Base-by-base conservation (phyloP, 2,113 vertebrate genomes). In the Stictonetta naevosa region DNA sequence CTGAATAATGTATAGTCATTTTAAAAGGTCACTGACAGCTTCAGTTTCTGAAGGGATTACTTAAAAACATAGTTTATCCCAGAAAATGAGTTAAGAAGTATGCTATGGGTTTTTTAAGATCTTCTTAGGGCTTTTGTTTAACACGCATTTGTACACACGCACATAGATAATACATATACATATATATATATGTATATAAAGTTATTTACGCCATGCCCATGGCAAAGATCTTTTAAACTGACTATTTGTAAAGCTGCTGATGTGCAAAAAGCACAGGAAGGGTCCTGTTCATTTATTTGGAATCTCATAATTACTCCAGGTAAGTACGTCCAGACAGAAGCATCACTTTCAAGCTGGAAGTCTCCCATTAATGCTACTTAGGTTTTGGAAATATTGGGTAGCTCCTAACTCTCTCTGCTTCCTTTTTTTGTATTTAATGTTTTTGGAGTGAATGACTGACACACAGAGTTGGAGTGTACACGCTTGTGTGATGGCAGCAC, bases 211-310 rank as follows among this genome's bases (percentile, higher is more conserved):
- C 78, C 83, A 34, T 94, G 26, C 88, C 95, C 60, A 79, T 87
- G 68, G 90, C 88, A 85, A 69, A 69, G 85, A 88, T 90, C 79
- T 97, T 95, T 95, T 95, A 94, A 96, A 95, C 29, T 88, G 94
- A 93, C 81, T 94, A 94, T 92, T 92, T 50, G 10, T 86, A 89
- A 81, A 68, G 68, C 33, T 86, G 34, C 81, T 92, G 93, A 56
- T 74, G 72, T 93, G 86, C 72, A 66, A 40, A 93, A 90, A 73
- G 31, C 72, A 74, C 67, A 88, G 78, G 55, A 69, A 23, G 88
- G 78, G 28, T 83, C 82, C 82, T 66, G 44, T 69, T 89, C 73
- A 60, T 84, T 80, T 86, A n/a, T 86, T 73, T 20, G 36, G 40
- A 82, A 58, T 68, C 28, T 88, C 63, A 34, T 63, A 81, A 42